A percentile compares a stretch with the other conserved stretches of the same genome.
Evolutionary conservation across 2,113 vertebrate species (phyloP).

Genomic region (Saccopteryx leptura): DNA sequence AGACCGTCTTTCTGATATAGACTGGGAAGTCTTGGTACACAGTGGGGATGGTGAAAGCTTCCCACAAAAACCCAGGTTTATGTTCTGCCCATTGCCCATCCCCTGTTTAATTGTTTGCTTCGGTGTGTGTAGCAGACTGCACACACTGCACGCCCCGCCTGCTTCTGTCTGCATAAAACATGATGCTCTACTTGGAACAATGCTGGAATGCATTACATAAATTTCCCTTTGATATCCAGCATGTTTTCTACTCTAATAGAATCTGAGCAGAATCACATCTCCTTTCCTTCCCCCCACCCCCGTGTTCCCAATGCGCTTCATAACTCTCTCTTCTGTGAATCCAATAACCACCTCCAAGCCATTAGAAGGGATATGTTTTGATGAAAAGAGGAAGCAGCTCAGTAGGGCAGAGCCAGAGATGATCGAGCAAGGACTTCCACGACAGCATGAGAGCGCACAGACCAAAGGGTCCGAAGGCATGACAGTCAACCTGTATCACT

Average conservation of each 20-base stretch:
- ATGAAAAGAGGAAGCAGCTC: conserved; percentile 78
- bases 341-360: conserved; percentile 85
- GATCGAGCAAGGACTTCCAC: conserved; percentile 82
- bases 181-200: conserved; percentile 87
- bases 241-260: conserved; percentile 89
- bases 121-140: conserved; percentile 79
- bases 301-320: conserved; percentile 80
- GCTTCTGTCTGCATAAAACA: conserved; percentile 90
- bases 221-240: conserved; percentile 89
- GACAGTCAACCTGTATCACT: background rate
- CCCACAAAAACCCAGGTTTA: conserved; percentile 80
- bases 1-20: conserved; percentile 18
- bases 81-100: conserved; percentile 80
- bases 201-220: conserved; percentile 91
- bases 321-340: conserved; percentile 86
- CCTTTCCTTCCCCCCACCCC: conserved; percentile 59
- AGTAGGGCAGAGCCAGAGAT: conserved; percentile 80
- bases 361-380: conserved; percentile 83
- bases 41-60: conserved; percentile 50
- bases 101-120: conserved; percentile 86
- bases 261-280: conserved; percentile 86
- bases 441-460: conserved; percentile 54
- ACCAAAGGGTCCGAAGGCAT: background rate
- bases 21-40: background rate
- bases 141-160: conserved; percentile 68